Percentiles rank a stretch among this genome's conserved stretches.
phyloP scores from a whole-genome alignment of 2,113 vertebrate species.

The Panthera tigris region DNA sequence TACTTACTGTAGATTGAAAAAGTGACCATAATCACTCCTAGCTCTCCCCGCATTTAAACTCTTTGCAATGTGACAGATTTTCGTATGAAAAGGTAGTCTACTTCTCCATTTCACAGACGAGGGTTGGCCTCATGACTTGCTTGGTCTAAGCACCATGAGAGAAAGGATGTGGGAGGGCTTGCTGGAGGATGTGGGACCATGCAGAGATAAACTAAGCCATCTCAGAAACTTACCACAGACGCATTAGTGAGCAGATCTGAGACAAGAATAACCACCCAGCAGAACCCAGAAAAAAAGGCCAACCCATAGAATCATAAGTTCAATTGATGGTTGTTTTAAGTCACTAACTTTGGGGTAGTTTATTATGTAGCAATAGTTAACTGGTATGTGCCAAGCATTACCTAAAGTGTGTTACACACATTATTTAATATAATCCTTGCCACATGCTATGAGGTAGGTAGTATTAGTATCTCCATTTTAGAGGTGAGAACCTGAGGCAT shows the following conservation, averaged over 20 bases:
- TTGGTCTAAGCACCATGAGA: background rate
- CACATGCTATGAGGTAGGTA: background rate
- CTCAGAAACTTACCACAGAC: background rate
- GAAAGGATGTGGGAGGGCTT: background rate
- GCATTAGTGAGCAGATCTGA: background rate
- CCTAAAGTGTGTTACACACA: background rate
- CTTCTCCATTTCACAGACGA: background rate
- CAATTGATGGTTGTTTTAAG: background rate
- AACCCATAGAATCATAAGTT: background rate
- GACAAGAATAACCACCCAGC: background rate
- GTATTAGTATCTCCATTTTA: background rate
- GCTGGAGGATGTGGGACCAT: background rate
- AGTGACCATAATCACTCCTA: background rate
- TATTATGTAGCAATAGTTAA: background rate
- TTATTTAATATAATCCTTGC: background rate
- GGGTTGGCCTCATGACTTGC: background rate
- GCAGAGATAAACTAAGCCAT: background rate
- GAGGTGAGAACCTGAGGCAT: background rate
- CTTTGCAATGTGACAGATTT: background rate
- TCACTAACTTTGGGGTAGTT: background rate
- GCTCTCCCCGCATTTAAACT: background rate
- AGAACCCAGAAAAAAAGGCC: background rate
- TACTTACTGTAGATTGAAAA: background rate
- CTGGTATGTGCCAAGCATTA: background rate
- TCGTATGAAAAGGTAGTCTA: background rate